Conservation (phyloP, 2,888 invertebrate genomes). For the Drosophila cracens region DNA sequence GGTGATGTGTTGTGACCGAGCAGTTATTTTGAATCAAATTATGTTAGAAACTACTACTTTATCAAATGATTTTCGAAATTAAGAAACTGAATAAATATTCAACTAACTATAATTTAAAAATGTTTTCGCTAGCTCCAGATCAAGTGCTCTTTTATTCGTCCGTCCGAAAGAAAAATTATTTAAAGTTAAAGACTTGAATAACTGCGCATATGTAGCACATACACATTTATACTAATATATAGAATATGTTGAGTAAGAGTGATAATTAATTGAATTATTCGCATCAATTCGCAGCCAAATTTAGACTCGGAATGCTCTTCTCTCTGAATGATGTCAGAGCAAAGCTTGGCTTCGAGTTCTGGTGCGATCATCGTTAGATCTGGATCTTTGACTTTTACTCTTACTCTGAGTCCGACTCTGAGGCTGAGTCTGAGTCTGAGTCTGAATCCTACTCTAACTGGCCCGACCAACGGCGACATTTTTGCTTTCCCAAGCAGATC, state of each 20-base stretch:
- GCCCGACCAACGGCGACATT: constrained; percentile 9
- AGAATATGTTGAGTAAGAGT: constrained; percentile 8
- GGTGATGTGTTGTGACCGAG: background rate
- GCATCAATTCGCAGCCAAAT: constrained; percentile 46
- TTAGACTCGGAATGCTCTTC: constrained; percentile 27
- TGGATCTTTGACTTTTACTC: constrained; percentile 17
- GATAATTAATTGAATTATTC: constrained; percentile 33
- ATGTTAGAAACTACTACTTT: background rate
- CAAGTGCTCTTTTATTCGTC: background rate
- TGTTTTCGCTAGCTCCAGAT: background rate
- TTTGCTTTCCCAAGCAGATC: constrained; percentile 43
- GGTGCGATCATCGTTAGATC: constrained; percentile 44
- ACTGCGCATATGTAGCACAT: background rate
- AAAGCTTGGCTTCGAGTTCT: constrained; percentile 22
- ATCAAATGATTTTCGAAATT: background rate
- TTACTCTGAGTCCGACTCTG: background rate
- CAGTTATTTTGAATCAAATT: background rate
- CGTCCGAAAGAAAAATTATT: background rate
- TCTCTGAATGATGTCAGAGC: constrained; percentile 50
- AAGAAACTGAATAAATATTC: background rate
- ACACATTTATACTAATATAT: background rate
- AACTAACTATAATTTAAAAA: background rate
- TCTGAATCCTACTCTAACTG: background rate
- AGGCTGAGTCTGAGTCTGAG: background rate
- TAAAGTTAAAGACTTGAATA: background rate